Base-by-base conservation (phyloP, 2,797 vertebrate species). In the Semotilus atromaculatus region DNA sequence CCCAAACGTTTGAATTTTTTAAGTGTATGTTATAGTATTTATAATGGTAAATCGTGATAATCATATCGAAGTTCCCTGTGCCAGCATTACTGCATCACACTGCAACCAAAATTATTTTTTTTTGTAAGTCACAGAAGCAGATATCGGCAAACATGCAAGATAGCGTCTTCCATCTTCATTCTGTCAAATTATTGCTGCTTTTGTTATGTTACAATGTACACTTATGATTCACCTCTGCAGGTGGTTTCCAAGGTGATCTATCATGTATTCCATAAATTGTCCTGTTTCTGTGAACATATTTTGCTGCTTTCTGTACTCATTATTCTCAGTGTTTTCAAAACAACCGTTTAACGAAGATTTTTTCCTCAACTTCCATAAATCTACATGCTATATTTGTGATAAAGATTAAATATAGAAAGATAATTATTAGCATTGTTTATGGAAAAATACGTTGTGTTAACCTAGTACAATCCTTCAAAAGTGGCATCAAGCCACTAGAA, bases 171-270 rank as follows among this genome's bases (percentile, higher is more conserved):
- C 75, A 68, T 71, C 74, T 77, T 84, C 38, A 70, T 78, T 55
- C 23, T 68, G 66, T 60, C 40, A 79, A 36, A 71, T 72, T 70
- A 70, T 36, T 68, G 45, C 51, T 60, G 26, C 43, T 48, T 70
- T 72, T 85, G 53, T 71, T 80, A 36, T 72, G 67, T 31, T 43
- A 55, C 64, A 60, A 60, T 60, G 66, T 78, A 76, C 51, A 45
- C 73, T 58, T 76, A n/a, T 62, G 83, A 71, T 72, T 72, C 75
- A 79, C 67, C 83, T 84, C 83, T 84, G 75, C 53, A 0, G 34
- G 38, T 79, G 67, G 83, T 79, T 84, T 79, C 83, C 83, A 71
- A 84, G 83, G 83, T 79, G 67, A 84, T 84, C 83, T 34, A 38
- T 84, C 75, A 71, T 64, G 83, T 23, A 73, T 79, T 84, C 36